Evolutionary conservation across 2,113 vertebrate genomes (phyloP).

Genomic region (Sander vitreus): DNA sequence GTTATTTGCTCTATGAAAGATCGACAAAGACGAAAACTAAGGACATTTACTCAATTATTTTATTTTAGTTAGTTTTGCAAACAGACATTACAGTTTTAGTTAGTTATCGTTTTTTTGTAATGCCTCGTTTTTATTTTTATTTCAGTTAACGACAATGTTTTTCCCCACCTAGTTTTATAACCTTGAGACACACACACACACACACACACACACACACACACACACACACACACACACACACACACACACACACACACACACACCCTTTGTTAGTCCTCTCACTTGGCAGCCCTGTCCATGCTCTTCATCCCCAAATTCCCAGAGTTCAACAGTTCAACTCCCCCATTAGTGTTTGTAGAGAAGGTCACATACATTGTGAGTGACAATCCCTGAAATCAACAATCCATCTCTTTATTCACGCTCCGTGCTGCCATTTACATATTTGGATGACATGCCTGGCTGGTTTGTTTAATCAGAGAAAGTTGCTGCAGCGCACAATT

Average conservation of each 20-base stretch:
- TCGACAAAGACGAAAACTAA: no score
- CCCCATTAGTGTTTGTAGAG: constrained; percentile 29
- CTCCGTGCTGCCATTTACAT: constrained; percentile 50
- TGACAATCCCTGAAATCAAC: constrained; percentile 65
- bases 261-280: neutral
- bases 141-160: no score
- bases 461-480: constrained; percentile 59
- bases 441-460: constrained; percentile 55
- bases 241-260: neutral
- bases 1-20: no score
- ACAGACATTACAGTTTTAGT: no score
- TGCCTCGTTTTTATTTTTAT: no score
- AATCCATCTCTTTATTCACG: constrained; percentile 36
- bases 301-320: constrained; percentile 23
- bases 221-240: neutral
- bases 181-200: no score
- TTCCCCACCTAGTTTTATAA: no score
- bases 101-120: no score
- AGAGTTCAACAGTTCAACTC: constrained; percentile 54
- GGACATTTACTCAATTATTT: no score
- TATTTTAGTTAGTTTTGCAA: no score
- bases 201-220: neutral
- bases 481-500: constrained; percentile 37
- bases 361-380: constrained; percentile 61
- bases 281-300: neutral